Evolutionary conservation across 1,140 invertebrate species (phyloP).

Genomic region (Tribolium madens): DNA sequence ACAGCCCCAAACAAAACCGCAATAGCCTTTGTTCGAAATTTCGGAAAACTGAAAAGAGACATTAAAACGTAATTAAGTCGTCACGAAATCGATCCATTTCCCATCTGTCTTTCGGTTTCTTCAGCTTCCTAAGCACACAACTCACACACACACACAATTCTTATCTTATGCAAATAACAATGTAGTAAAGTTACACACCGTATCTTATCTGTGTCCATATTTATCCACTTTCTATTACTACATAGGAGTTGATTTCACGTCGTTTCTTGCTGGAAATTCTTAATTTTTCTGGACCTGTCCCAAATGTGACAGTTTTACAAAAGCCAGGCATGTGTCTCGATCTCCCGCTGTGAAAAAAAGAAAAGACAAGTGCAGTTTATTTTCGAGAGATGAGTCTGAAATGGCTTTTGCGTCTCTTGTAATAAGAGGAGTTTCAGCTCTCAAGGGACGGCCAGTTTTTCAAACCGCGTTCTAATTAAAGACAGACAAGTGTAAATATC

Average conservation of each 20-base stretch:
- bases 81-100: constrained; percentile 4
- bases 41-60: not conserved
- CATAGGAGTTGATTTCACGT: not conserved
- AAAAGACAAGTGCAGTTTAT: constrained; percentile 9
- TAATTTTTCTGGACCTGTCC: not conserved
- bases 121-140: constrained; percentile 6
- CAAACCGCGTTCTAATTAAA: constrained; percentile 38
- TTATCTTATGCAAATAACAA: constrained; percentile 2
- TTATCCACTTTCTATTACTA: constrained; percentile 12
- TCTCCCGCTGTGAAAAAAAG: constrained; percentile 38
- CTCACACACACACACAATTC: not conserved
- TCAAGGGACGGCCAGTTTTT: constrained; percentile 19
- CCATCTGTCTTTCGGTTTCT: not conserved
- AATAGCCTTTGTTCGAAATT: not conserved
- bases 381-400: constrained; percentile 9
- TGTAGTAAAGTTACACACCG: constrained; percentile 5
- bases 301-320: not conserved
- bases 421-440: not conserved
- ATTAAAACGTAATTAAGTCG: not conserved
- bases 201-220: constrained; percentile 24
- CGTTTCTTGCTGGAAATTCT: not conserved
- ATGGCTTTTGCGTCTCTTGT: not conserved
- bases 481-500: constrained; percentile 46
- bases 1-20: too few species aligned
- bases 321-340: not conserved